phyloP scores from a whole-genome alignment of 2,113 vertebrate genomes.

The Camelus dromedarius region DNA sequence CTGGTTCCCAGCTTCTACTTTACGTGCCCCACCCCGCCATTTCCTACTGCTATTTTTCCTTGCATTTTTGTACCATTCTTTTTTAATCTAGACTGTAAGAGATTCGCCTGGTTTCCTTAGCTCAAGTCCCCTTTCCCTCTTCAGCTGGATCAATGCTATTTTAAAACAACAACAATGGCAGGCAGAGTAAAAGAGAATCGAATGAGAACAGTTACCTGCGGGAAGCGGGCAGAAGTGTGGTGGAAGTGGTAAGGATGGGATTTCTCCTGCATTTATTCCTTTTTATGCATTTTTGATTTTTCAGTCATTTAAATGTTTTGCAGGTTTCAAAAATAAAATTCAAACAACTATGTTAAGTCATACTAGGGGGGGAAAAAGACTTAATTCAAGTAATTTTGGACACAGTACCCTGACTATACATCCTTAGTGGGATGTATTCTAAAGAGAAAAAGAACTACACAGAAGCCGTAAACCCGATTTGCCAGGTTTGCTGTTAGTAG shows the following conservation, averaged over 20 bases:
- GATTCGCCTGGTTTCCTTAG: not conserved
- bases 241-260: not conserved
- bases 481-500: not conserved
- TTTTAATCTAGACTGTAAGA: not conserved
- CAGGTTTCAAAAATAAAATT: not conserved
- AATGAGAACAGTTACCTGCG: not conserved
- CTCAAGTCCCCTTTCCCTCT: slow-evolving; percentile 34
- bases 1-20: not conserved
- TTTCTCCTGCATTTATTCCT: not conserved
- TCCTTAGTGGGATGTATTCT: not conserved
- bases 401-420: not conserved
- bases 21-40: too few relatives aligned
- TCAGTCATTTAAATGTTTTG: not conserved
- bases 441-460: not conserved
- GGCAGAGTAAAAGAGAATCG: slow-evolving; percentile 17
- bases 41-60: not conserved
- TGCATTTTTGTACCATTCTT: not conserved
- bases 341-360: not conserved
- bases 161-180: slow-evolving; percentile 21
- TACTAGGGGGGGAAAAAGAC: not conserved
- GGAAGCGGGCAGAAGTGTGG: not conserved
- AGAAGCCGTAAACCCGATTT: not conserved
- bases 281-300: not conserved
- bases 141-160: slow-evolving; percentile 6
- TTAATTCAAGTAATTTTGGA: not conserved